A percentile compares a stretch with the other conserved stretches of the same genome.
Evolutionary conservation across 2,113 vertebrate genomes (phyloP).

Genomic region (Lates calcarifer): DNA sequence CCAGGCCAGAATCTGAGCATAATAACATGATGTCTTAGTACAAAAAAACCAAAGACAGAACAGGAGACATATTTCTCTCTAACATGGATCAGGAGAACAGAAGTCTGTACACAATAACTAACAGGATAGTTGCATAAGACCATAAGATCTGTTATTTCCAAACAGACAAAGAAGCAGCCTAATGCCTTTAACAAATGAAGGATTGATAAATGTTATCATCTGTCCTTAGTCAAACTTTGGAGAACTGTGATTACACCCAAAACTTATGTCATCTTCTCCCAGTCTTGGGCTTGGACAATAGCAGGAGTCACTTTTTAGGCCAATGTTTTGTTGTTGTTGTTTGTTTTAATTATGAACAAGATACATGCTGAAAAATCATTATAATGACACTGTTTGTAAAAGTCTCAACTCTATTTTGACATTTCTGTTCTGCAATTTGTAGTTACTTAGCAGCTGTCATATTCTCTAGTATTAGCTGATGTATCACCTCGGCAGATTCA

Average conservation of each 20-base stretch:
- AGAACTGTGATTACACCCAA: neutral
- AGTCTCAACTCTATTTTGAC: too few relatives aligned
- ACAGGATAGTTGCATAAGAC: constrained; percentile 20
- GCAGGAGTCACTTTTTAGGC: too few relatives aligned
- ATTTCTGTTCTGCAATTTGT: too few relatives aligned
- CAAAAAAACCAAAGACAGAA: constrained; percentile 28
- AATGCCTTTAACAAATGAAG: constrained; percentile 8
- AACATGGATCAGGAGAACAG: constrained; percentile 29
- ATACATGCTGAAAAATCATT: too few relatives aligned
- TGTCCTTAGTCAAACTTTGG: neutral
- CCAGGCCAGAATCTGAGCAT: constrained; percentile 11
- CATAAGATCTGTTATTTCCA: constrained; percentile 24
- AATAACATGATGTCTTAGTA: constrained; percentile 3
- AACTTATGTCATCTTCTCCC: neutral
- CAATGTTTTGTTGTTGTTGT: too few relatives aligned
- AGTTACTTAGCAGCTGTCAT: too few relatives aligned
- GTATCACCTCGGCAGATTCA: too few relatives aligned
- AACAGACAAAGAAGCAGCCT: constrained; percentile 13
- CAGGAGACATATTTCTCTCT: constrained; percentile 43
- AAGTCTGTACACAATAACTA: constrained; percentile 22
- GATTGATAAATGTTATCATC: constrained; percentile 9
- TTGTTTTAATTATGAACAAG: too few relatives aligned
- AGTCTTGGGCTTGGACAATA: too few relatives aligned
- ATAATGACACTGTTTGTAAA: too few relatives aligned
- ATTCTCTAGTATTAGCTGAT: too few relatives aligned